Evolutionary conservation across 1,140 invertebrate genomes (phyloP), one percentile per base, ranked within the genome.

Genomic region (Leguminivora glycinivorella): DNA sequence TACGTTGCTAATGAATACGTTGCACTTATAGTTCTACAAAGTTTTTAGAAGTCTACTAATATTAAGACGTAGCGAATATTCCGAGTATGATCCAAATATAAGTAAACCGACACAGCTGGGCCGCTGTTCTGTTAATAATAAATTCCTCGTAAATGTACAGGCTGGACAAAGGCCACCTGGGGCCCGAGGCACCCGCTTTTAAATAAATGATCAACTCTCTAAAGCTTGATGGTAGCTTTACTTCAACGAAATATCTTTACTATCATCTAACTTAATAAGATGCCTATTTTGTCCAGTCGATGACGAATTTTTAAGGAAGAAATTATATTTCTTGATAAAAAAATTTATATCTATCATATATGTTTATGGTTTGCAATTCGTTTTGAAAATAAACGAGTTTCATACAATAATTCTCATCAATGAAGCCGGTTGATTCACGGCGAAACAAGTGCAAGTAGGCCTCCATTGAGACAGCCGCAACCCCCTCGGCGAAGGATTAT

Each of bases 91-190:
- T 14, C 14, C 9, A 40, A 17, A 43, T 43, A 43, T 43, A 43
- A 43, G 14, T 43, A 43, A 17, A 17, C 40, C 6, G 40, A 43
- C 34, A 47, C 19, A 9, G 47, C 47, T 22, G 47, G 17, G 6
- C 19, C 6, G 40, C 47, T 52, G 7, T 52, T 52, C 47, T 52
- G 7, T 52, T 52, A 52, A 22, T 52, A 52, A 52, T 52, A 52
- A 22, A 52, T 52, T 47, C 43, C 43, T 10, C 43, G 6, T 47
- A 38, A 47, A n/a, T 17, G n/a, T 47, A 47, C 9, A 52, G 6
- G 47, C 19, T 52, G 47, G 47, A 52, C 47, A 22, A 52, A 52
- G 17, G 40, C 40, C 40, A 43, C 40, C 40, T 43, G 40, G 40
- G 40, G 0, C 14, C n/a, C 4, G 40, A 12, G 38, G 38, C 38